Evolutionary conservation across 2,113 vertebrate genomes (phyloP).

Genomic region (Epinephelus lanceolatus): DNA sequence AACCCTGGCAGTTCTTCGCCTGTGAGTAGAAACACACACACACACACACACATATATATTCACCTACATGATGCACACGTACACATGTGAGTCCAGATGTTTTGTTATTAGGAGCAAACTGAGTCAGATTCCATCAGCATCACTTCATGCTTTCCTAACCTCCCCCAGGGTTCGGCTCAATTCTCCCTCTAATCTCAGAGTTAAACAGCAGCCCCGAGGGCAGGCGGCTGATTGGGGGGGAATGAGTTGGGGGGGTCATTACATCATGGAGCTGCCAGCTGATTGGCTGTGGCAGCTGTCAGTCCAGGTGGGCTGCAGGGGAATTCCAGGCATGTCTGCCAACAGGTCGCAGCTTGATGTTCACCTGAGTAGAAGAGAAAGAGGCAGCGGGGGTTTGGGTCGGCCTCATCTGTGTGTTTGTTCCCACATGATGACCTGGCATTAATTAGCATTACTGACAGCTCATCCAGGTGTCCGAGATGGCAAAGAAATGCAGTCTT

Average conservation of each 20-base stretch:
- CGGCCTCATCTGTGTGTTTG: conserved; percentile 12
- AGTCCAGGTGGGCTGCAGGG: conserved; percentile 62
- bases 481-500: not conserved
- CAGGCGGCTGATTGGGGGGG: conserved; percentile 10
- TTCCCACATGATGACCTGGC: not conserved
- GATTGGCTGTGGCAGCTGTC: conserved; percentile 67
- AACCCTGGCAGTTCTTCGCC: conserved; percentile 97
- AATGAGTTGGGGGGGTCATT: not conserved
- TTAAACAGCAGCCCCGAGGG: conserved; percentile 20
- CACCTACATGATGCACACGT: too few species aligned
- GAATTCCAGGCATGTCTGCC: conserved; percentile 68
- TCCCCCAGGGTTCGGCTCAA: conserved; percentile 2
- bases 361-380: conserved; percentile 28
- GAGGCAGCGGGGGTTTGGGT: conserved; percentile 22
- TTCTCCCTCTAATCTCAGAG: conserved; percentile 36
- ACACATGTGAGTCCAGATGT: conserved; percentile 21
- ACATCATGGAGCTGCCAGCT: conserved; percentile 47
- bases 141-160: conserved; percentile 26
- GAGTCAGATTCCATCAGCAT: conserved; percentile 44
- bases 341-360: conserved; percentile 62
- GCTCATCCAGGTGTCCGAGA: not conserved
- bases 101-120: not conserved
- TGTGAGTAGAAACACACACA: conserved; percentile 88
- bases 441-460: conserved; percentile 20
- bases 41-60: not conserved